A percentile compares a stretch with the other conserved stretches of the same genome.
Evolutionary conservation across 2,113 vertebrate species (phyloP).

Genomic region (Progne subis): DNA sequence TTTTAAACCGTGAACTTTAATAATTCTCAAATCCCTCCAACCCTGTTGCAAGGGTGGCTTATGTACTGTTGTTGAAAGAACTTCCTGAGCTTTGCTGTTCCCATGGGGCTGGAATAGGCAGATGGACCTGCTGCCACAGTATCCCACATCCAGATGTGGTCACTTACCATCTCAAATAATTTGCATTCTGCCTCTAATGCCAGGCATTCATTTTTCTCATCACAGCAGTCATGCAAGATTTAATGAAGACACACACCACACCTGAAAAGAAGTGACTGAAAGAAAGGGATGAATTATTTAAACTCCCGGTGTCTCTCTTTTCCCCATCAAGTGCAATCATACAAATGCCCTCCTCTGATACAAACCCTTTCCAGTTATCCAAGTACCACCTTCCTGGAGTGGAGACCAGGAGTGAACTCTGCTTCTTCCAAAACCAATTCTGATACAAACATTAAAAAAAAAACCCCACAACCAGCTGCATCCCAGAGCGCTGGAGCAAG

Average conservation of each 20-base stretch:
- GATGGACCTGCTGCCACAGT: neutral
- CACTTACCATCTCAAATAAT: neutral
- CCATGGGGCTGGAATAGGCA: neutral
- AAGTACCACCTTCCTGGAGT: neutral
- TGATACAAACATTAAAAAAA: neutral
- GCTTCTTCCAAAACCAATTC: neutral
- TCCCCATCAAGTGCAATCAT: neutral
- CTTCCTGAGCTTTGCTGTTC: neutral
- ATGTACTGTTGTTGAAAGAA: neutral
- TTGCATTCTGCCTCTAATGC: neutral
- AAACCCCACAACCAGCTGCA: neutral
- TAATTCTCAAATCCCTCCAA: neutral
- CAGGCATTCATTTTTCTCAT: slow-evolving; percentile 3
- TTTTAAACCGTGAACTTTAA: neutral
- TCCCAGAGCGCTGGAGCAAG: neutral
- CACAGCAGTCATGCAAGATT: neutral
- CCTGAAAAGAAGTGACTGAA: slow-evolving; percentile 8
- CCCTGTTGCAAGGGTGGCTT: neutral
- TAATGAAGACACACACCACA: neutral
- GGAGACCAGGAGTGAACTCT: neutral
- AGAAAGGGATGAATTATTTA: slow-evolving; percentile 36
- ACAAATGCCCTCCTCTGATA: neutral
- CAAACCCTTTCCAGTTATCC: neutral
- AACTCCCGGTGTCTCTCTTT: neutral
- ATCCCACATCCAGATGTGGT: neutral